Percentiles rank a stretch among this genome's conserved stretches.
Conservation (phyloP, 2,888 invertebrate species). For the Platycheirus rosarum region DNA sequence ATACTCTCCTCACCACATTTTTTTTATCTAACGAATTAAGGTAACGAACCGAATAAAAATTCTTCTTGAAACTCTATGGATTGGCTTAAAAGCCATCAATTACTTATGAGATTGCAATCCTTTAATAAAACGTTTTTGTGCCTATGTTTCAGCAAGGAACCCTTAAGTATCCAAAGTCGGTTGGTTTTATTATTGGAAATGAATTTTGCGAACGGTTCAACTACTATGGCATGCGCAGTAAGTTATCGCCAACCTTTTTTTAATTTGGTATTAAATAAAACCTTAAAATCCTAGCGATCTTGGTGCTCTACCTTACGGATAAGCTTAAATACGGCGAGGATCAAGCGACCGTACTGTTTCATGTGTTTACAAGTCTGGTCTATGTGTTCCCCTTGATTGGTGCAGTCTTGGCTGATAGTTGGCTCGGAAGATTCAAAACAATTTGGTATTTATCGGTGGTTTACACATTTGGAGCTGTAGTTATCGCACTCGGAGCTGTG, state of each 20-base stretch:
- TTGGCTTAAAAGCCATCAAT: too few relatives aligned
- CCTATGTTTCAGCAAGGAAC: constrained; percentile 47
- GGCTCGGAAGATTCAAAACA: constrained; percentile 91
- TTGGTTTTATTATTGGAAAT: constrained; percentile 97
- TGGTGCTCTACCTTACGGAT: constrained; percentile 93
- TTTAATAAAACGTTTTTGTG: not conserved
- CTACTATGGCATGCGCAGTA: constrained; percentile 98
- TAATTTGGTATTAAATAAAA: too few relatives aligned
- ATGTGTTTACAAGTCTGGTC: constrained; percentile 93
- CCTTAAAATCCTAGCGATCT: constrained; percentile 92
- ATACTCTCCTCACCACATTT: too few relatives aligned
- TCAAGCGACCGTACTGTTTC: constrained; percentile 93
- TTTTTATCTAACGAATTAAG: too few relatives aligned
- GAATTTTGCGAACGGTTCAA: constrained; percentile 99
- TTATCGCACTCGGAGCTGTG: constrained; percentile 88
- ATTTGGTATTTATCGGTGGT: constrained; percentile 95
- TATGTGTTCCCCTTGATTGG: constrained; percentile 87
- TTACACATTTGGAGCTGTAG: constrained; percentile 91
- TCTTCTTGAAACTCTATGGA: too few relatives aligned
- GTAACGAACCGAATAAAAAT: too few relatives aligned
- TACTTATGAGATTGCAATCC: too few relatives aligned
- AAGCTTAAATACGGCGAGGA: constrained; percentile 89
- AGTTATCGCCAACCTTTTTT: too few relatives aligned
- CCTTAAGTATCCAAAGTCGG: constrained; percentile 91
- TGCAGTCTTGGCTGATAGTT: constrained; percentile 96